phyloP scores from a whole-genome alignment of 2,888 invertebrate species.

The Poecilobothrus nobilitatus region DNA sequence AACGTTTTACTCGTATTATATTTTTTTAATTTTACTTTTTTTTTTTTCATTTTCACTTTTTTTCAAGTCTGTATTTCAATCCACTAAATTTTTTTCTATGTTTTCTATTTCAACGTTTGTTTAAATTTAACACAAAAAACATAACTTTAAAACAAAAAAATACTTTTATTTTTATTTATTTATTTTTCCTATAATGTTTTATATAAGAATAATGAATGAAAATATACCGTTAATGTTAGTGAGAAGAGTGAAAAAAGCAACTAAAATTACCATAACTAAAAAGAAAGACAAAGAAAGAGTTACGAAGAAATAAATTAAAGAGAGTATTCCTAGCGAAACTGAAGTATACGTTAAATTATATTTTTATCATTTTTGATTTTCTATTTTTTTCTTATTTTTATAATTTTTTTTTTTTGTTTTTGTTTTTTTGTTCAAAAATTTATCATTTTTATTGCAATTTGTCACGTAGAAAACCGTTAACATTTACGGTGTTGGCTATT shows the following conservation, averaged over 20 bases:
- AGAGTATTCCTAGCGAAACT: background rate
- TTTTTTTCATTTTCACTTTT: background rate
- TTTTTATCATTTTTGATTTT: background rate
- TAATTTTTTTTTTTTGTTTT: background rate
- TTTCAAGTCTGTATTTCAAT: too few relatives aligned
- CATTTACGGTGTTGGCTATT: background rate
- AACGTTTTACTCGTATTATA: background rate
- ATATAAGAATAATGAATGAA: background rate
- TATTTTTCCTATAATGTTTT: background rate
- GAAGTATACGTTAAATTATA: background rate
- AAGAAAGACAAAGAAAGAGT: too few relatives aligned
- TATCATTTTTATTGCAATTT: slow-evolving; percentile 3
- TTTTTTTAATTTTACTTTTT: background rate
- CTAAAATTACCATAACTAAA: too few relatives aligned
- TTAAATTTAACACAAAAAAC: too few relatives aligned
- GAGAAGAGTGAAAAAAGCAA: too few relatives aligned
- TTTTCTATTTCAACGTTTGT: too few relatives aligned
- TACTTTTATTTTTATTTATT: background rate
- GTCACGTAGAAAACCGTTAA: slow-evolving; percentile 6
- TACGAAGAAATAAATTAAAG: background rate
- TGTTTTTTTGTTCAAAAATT: background rate
- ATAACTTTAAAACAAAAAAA: too few relatives aligned
- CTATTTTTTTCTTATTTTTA: background rate
- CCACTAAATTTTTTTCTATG: too few relatives aligned
- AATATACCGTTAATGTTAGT: background rate